These are phyloP conservation scores for Puffinus mauretanicus DNA, from an alignment of 2,113 vertebrate genomes.

Conservation along the genomic window DNA sequence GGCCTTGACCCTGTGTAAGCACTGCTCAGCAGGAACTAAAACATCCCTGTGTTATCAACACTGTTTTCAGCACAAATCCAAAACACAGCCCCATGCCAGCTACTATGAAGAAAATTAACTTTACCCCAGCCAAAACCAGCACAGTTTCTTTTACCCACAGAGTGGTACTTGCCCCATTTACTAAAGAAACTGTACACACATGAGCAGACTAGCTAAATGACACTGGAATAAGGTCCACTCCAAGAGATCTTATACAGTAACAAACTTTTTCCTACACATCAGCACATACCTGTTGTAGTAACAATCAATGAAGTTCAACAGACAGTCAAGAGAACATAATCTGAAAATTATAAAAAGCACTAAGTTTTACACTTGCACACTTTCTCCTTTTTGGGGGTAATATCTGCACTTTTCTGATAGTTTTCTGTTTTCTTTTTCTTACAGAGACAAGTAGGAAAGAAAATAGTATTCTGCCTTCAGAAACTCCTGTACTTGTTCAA, in stretches of 20 bases:
- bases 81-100: too few relatives aligned
- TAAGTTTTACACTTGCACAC: background rate
- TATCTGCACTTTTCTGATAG: background rate
- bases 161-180: background rate
- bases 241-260: background rate
- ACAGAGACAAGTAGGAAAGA: background rate
- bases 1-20: too few relatives aligned
- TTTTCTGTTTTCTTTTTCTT: background rate
- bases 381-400: background rate
- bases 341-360: background rate
- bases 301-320: background rate
- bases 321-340: background rate
- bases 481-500: background rate
- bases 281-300: background rate
- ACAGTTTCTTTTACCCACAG: background rate
- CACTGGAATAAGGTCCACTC: too few relatives aligned
- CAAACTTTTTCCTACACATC: background rate
- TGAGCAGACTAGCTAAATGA: background rate
- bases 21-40: too few relatives aligned
- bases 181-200: background rate
- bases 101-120: too few relatives aligned
- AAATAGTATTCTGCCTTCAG: background rate
- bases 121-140: too few relatives aligned
- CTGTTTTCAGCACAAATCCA: too few relatives aligned
- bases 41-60: too few relatives aligned